Conservation (phyloP, 2,797 vertebrate species). For the Spheniscus humboldti region DNA sequence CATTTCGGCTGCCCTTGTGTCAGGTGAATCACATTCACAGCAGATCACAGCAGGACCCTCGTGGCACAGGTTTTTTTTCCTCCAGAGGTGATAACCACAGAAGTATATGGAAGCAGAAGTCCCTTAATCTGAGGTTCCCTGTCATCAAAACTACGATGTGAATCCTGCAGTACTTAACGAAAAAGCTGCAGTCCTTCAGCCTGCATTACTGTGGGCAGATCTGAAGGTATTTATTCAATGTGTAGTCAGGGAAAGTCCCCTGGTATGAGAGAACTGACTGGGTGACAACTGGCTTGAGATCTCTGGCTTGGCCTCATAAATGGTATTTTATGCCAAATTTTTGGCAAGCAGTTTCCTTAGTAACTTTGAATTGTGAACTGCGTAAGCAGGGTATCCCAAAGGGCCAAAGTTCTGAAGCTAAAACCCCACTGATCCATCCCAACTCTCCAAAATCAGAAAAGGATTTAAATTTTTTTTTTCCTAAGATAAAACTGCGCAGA, state of each 20-base stretch:
- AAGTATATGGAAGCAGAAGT: background rate
- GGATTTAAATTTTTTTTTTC: fast-evolving
- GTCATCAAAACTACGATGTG: background rate
- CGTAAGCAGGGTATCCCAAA: background rate
- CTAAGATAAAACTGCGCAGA: background rate
- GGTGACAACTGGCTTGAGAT: background rate
- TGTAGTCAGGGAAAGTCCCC: background rate
- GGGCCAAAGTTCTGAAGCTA: background rate
- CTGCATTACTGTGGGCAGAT: background rate
- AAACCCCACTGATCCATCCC: background rate
- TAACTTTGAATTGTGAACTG: background rate
- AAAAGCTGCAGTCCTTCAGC: background rate
- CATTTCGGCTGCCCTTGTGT: background rate
- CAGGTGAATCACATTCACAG: background rate
- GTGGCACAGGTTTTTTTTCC: background rate
- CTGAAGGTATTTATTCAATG: background rate
- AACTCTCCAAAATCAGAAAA: background rate
- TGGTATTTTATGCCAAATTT: background rate
- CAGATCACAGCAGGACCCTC: background rate
- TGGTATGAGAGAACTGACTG: background rate
- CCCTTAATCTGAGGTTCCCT: background rate
- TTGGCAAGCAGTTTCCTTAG: background rate
- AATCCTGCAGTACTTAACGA: background rate
- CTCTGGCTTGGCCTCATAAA: background rate
- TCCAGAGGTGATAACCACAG: background rate